Conservation (phyloP, 2,888 invertebrate genomes). For the Melitaea athalia region DNA sequence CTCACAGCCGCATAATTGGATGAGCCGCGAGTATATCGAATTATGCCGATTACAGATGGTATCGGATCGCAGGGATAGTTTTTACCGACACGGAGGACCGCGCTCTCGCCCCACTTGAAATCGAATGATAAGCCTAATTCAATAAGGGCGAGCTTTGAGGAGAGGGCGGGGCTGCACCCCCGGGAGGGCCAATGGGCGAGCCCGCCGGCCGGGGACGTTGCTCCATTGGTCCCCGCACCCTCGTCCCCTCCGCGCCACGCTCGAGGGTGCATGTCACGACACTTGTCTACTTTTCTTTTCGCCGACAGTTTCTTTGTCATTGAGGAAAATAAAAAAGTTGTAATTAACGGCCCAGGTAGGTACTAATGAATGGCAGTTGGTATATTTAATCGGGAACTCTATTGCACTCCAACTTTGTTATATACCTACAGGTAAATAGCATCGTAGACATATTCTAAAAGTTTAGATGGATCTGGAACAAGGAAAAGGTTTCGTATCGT, state of each 20-base stretch:
- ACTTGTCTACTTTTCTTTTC: slow-evolving; percentile 83
- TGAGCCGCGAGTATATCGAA: slow-evolving; percentile 76
- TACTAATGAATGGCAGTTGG: slow-evolving; percentile 70
- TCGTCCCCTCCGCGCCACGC: slow-evolving; percentile 47
- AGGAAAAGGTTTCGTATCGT: slow-evolving; percentile 24
- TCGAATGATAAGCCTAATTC: slow-evolving; percentile 90
- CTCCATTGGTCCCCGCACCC: slow-evolving; percentile 56
- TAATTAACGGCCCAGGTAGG: slow-evolving; percentile 81
- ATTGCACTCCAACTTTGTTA: slow-evolving; percentile 36
- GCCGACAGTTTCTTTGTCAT: slow-evolving; percentile 82
- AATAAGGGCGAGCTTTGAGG: slow-evolving; percentile 85
- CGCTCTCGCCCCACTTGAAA: slow-evolving; percentile 80
- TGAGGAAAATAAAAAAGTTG: slow-evolving; percentile 82
- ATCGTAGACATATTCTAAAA: slow-evolving; percentile 19
- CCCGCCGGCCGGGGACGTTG: slow-evolving; percentile 55
- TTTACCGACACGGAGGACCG: slow-evolving; percentile 73
- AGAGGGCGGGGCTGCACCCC: slow-evolving; percentile 77
- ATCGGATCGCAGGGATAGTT: slow-evolving; percentile 73
- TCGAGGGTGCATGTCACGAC: slow-evolving; percentile 80
- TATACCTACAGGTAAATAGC: slow-evolving; percentile 17
- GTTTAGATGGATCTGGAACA: slow-evolving; percentile 19
- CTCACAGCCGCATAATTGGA: slow-evolving; percentile 78
- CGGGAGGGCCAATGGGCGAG: slow-evolving; percentile 64
- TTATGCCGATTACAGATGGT: slow-evolving; percentile 80
- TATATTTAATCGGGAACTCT: slow-evolving; percentile 54